phyloP scores from a whole-genome alignment of 2,113 vertebrate species.

The Cyanoliseus patagonus region DNA sequence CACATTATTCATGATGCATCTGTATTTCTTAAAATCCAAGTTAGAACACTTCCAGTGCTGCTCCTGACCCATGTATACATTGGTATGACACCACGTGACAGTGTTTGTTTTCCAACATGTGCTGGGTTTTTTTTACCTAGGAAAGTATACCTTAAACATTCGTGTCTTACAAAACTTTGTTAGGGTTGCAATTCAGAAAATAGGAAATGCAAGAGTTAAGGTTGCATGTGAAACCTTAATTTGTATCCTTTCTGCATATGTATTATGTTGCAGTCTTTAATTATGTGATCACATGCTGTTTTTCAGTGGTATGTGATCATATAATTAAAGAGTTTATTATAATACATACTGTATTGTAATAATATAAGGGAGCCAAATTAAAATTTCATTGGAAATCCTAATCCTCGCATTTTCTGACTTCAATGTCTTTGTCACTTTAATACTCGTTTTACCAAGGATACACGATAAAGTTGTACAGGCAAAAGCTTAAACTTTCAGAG shows the following conservation, averaged over 20 bases:
- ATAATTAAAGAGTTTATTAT: conserved; percentile 61
- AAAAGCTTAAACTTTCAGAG: neutral
- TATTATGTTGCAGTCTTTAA: conserved; percentile 61
- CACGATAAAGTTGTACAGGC: neutral
- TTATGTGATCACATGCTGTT: conserved; percentile 67
- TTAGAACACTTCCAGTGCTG: neutral
- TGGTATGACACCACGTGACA: neutral
- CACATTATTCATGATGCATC: neutral
- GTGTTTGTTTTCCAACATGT: neutral
- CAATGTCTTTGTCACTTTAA: neutral
- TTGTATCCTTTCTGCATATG: conserved; percentile 57
- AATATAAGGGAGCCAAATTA: conserved; percentile 36
- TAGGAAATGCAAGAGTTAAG: conserved; percentile 59
- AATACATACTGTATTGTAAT: conserved; percentile 45
- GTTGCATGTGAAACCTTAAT: conserved; percentile 46
- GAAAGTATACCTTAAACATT: neutral
- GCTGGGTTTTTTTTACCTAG: neutral
- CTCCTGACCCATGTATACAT: neutral
- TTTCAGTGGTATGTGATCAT: conserved; percentile 55
- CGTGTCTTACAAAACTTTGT: neutral
- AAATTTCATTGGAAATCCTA: conserved; percentile 21
- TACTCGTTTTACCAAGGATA: neutral
- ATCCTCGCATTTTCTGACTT: neutral
- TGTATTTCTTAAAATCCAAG: neutral
- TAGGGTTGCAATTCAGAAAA: neutral